Conservation (phyloP, 2,888 invertebrate species). For the Eupithecia centaureata region DNA sequence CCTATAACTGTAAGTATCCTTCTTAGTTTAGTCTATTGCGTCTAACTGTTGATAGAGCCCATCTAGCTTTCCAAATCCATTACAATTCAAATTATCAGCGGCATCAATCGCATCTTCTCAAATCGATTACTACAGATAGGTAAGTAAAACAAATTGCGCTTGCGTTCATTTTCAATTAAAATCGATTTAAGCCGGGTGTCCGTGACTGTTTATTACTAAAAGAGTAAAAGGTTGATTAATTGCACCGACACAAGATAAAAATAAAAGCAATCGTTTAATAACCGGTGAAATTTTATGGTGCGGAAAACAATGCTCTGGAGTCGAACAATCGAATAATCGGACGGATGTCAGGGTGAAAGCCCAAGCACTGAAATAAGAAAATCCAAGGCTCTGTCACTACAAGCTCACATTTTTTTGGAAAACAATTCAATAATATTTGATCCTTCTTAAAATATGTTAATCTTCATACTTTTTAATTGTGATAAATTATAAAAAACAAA, state of each 20-base stretch:
- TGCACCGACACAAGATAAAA: slow-evolving; percentile 55
- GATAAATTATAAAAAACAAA: too few species aligned
- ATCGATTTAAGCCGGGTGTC: slow-evolving; percentile 45
- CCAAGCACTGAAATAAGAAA: slow-evolving; percentile 76
- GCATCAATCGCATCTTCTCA: slow-evolving; percentile 46
- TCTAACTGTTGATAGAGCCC: slow-evolving; percentile 61
- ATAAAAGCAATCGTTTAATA: slow-evolving; percentile 68
- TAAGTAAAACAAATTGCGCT: slow-evolving; percentile 43
- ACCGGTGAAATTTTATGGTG: slow-evolving; percentile 68
- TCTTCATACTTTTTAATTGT: too few species aligned
- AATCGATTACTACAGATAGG: slow-evolving; percentile 36
- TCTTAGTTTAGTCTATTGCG: slow-evolving; percentile 50
- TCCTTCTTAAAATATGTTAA: too few species aligned
- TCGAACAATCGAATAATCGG: slow-evolving; percentile 72
- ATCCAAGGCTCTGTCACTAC: slow-evolving; percentile 31
- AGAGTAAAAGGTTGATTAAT: slow-evolving; percentile 56
- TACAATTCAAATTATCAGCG: slow-evolving; percentile 44
- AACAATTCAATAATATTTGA: too few species aligned
- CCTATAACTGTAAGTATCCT: neutral
- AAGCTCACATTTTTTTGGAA: neutral
- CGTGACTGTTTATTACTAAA: slow-evolving; percentile 48
- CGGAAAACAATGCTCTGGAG: slow-evolving; percentile 75
- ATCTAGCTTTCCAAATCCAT: slow-evolving; percentile 57
- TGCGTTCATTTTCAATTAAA: slow-evolving; percentile 54
- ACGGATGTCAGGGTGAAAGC: slow-evolving; percentile 72